phyloP scores from a whole-genome alignment of 2,888 invertebrate genomes.

The Anarsia innoxiella region DNA sequence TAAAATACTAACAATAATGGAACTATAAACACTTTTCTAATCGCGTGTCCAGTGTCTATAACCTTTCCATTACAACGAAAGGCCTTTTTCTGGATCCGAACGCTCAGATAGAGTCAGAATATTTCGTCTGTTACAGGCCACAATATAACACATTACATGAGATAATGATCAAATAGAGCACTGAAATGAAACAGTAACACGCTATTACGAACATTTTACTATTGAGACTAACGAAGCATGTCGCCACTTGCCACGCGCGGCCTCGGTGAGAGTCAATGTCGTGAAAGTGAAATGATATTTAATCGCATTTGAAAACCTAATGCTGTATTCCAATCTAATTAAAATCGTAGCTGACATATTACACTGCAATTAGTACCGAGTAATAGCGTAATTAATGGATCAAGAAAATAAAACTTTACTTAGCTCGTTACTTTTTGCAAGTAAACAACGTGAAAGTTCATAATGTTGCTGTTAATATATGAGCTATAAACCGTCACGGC shows the following conservation, averaged over 20 bases:
- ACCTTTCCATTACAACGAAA: neutral
- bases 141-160: neutral
- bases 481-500: constrained; percentile 46
- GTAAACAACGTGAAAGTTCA: constrained; percentile 19
- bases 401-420: constrained; percentile 1
- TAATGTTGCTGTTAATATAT: constrained; percentile 40
- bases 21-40: too few relatives aligned
- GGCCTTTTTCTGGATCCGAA: neutral
- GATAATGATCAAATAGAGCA: constrained; percentile 4
- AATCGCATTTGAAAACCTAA: too few relatives aligned
- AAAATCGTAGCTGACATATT: too few relatives aligned
- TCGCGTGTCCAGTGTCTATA: neutral
- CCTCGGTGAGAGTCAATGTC: constrained; percentile 45
- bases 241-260: too few relatives aligned
- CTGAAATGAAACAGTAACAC: constrained; percentile 5
- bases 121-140: too few relatives aligned
- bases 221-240: constrained; percentile 38
- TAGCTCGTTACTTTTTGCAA: too few relatives aligned
- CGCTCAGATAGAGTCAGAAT: too few relatives aligned
- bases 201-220: constrained; percentile 37
- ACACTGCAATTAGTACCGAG: too few relatives aligned
- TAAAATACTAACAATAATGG: too few relatives aligned
- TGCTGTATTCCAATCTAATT: too few relatives aligned
- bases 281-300: constrained; percentile 50
- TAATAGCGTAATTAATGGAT: too few relatives aligned